Evolutionary conservation across 2,797 vertebrate genomes (phyloP).

Genomic region (Chanos chanos): DNA sequence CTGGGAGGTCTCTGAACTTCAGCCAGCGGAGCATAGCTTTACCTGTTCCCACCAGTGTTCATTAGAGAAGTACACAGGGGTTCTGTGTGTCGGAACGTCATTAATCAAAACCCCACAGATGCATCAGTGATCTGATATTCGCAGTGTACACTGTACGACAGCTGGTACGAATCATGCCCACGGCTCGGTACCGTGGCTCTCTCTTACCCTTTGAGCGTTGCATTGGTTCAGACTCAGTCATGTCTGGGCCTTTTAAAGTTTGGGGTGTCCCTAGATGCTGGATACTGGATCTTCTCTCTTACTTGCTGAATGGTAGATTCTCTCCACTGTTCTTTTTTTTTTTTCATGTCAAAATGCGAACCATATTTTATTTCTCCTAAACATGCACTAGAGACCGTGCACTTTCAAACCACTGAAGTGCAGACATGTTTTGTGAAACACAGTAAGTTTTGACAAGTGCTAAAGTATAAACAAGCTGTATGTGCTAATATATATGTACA

Average conservation of each 20-base stretch:
- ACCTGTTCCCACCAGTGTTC: slow-evolving; percentile 59
- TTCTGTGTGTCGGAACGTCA: slow-evolving; percentile 40
- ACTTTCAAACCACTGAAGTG: no score
- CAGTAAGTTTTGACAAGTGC: no score
- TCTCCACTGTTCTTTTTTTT: no score
- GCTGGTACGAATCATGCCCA: slow-evolving; percentile 69
- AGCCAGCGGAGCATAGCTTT: slow-evolving; percentile 35
- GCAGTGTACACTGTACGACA: slow-evolving; percentile 47
- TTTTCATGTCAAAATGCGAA: no score
- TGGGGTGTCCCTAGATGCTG: slow-evolving; percentile 32
- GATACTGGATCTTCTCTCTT: slow-evolving; percentile 45
- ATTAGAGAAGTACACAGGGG: slow-evolving; percentile 54
- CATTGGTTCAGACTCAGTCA: no score
- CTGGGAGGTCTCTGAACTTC: slow-evolving; percentile 24
- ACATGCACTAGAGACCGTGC: no score
- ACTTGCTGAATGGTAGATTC: slow-evolving; percentile 24
- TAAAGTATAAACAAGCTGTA: no score
- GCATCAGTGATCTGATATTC: slow-evolving; percentile 37
- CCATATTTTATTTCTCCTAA: no score
- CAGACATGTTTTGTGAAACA: no score
- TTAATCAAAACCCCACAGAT: slow-evolving; percentile 62
- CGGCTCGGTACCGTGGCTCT: slow-evolving; percentile 25
- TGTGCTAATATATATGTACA: no score
- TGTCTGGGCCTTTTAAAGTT: slow-evolving; percentile 25
- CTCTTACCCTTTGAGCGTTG: not conserved